phyloP scores from a whole-genome alignment of 1,140 invertebrate species.

The Drosophila subpulchrella region DNA sequence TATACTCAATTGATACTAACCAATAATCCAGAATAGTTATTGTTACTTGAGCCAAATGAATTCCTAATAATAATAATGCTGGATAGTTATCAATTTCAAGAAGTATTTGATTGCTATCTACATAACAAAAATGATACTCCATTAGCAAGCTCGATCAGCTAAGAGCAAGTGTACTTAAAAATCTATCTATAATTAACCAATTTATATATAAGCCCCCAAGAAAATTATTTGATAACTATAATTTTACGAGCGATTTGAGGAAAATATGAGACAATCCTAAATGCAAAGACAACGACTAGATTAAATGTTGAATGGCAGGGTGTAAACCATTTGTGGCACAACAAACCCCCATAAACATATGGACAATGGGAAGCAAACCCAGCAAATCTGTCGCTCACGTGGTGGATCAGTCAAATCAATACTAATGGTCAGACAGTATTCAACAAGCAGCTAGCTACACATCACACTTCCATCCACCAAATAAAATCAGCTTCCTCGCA shows the following conservation, averaged over 20 bases:
- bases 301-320: background rate
- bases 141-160: too few relatives aligned
- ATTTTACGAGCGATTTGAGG: background rate
- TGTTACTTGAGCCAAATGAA: too few relatives aligned
- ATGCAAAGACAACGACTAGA: background rate
- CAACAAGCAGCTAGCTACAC: background rate
- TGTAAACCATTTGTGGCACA: conserved; percentile 1
- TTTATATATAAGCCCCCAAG: background rate
- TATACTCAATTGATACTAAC: too few relatives aligned
- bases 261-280: background rate
- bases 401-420: conserved; percentile 17
- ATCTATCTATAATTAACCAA: too few relatives aligned
- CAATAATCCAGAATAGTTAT: too few relatives aligned
- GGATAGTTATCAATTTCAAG: too few relatives aligned
- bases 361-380: background rate
- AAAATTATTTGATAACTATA: background rate
- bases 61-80: too few relatives aligned
- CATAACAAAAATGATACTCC: too few relatives aligned
- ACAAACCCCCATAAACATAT: conserved; percentile 1
- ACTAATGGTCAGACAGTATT: conserved; percentile 1
- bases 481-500: background rate
- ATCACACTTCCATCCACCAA: background rate
- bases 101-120: too few relatives aligned
- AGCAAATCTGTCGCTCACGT: conserved; percentile 12
- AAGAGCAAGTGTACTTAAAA: too few relatives aligned